A percentile compares a stretch with the other conserved stretches of the same genome.
These are phyloP conservation scores for Geotrypetes seraphini DNA, from an alignment of 2,797 vertebrate genomes.

Conservation along the genomic window DNA sequence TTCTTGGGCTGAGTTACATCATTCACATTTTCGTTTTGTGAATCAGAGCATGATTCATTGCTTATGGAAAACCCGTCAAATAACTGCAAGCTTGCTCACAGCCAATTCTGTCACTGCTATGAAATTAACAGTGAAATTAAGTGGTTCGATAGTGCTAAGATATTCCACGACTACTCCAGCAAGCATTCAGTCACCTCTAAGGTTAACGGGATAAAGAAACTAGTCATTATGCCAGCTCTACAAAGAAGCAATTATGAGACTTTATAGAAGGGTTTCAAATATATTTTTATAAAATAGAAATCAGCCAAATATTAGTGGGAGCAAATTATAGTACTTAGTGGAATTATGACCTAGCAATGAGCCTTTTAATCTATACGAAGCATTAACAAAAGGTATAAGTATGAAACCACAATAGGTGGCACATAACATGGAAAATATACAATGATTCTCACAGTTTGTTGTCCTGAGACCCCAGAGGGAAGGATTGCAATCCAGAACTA, in stretches of 20 bases:
- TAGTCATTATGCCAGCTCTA: slow-evolving; percentile 57
- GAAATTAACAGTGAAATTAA: slow-evolving; percentile 47
- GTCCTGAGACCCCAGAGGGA: slow-evolving; percentile 63
- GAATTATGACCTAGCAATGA: slow-evolving; percentile 74
- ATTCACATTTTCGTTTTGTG: slow-evolving; percentile 21
- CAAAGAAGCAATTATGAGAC: slow-evolving; percentile 69
- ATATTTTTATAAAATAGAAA: slow-evolving; percentile 70
- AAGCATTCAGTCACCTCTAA: slow-evolving; percentile 48
- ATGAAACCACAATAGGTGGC: slow-evolving; percentile 65
- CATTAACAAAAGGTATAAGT: slow-evolving; percentile 75
- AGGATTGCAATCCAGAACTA: slow-evolving; percentile 67
- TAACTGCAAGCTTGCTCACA: slow-evolving; percentile 27
- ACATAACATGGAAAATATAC: slow-evolving; percentile 70
- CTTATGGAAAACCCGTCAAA: slow-evolving; percentile 35
- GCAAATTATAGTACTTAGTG: slow-evolving; percentile 74
- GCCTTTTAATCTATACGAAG: slow-evolving; percentile 72
- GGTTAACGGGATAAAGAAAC: slow-evolving; percentile 72
- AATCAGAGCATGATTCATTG: slow-evolving; percentile 26
- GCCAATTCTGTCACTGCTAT: slow-evolving; percentile 32
- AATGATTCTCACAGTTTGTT: slow-evolving; percentile 68
- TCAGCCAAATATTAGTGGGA: slow-evolving; percentile 74
- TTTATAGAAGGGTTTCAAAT: slow-evolving; percentile 66
- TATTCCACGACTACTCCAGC: slow-evolving; percentile 38
- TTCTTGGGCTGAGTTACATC: no score
- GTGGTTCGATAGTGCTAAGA: slow-evolving; percentile 34